These are phyloP conservation scores for Trichomalopsis sarcophagae DNA, from an alignment of 1,140 invertebrate genomes.

Conservation along the genomic window DNA sequence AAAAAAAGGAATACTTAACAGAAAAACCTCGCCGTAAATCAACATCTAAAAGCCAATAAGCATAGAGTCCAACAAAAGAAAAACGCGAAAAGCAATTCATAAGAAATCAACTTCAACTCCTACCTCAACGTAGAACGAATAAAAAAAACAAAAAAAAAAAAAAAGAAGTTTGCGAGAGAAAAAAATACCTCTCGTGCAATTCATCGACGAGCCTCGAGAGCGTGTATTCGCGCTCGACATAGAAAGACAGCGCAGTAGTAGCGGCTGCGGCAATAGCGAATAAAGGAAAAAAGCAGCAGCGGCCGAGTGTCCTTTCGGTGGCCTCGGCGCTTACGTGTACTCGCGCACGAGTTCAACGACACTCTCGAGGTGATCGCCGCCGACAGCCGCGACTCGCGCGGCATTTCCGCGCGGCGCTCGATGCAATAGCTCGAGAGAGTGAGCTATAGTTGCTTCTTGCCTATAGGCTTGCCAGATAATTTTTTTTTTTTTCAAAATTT, in stretches of 20 bases:
- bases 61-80: neutral
- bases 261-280: neutral
- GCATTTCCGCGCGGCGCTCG: slow-evolving; percentile 35
- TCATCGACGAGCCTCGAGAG: slow-evolving; percentile 6
- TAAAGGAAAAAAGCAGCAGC: slow-evolving; percentile 18
- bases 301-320: slow-evolving; percentile 43
- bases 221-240: neutral
- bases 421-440: neutral
- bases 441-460: neutral
- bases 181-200: slow-evolving; percentile 1
- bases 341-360: slow-evolving; percentile 46
- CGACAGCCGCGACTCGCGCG: neutral
- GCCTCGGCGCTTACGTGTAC: slow-evolving; percentile 7
- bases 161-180: too few species aligned
- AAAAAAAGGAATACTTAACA: neutral
- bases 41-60: neutral
- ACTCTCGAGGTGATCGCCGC: slow-evolving; percentile 20
- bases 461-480: neutral
- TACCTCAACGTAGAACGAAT: neutral
- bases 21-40: neutral
- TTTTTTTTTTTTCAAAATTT: neutral
- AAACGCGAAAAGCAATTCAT: neutral
- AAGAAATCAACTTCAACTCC: slow-evolving; percentile 5
- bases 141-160: slow-evolving; percentile 9
- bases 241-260: neutral